phyloP scores from a whole-genome alignment of 2,888 invertebrate genomes.

The Microctonus aethiopoides region DNA sequence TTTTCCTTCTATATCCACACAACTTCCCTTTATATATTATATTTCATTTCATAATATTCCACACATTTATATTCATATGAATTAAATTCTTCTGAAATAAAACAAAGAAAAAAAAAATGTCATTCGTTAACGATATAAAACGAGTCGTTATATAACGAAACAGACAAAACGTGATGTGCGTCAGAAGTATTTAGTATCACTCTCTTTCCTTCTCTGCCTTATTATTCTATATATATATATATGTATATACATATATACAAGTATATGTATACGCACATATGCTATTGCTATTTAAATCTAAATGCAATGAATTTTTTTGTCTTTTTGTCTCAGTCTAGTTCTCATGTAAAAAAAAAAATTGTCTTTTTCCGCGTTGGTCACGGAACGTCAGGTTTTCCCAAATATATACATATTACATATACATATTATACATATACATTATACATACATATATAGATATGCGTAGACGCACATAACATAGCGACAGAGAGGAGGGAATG shows the following conservation, averaged over 20 bases:
- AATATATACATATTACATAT: slow-evolving; percentile 18
- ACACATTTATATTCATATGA: neutral
- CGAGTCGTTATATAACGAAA: neutral
- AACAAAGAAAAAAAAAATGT: neutral
- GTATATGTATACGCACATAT: neutral
- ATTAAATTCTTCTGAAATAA: neutral
- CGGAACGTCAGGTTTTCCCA: slow-evolving; percentile 13
- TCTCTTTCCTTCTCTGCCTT: neutral
- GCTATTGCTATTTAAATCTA: slow-evolving; percentile 11
- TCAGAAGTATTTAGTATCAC: slow-evolving; percentile 9
- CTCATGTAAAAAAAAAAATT: slow-evolving; percentile 5
- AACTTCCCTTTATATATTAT: neutral
- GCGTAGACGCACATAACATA: too few relatives aligned
- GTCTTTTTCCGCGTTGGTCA: slow-evolving; percentile 13
- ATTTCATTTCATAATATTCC: neutral
- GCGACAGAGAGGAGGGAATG: slow-evolving; percentile 39
- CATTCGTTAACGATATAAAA: slow-evolving; percentile 23
- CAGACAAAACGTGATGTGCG: slow-evolving; percentile 6
- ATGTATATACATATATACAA: neutral
- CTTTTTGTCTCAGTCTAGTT: slow-evolving; percentile 19
- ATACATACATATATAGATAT: too few relatives aligned
- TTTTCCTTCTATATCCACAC: neutral
- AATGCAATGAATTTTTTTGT: slow-evolving; percentile 12
- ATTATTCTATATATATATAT: neutral
- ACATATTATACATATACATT: neutral